Evolutionary conservation across 1,140 invertebrate species (phyloP).

Genomic region (Homarus americanus): DNA sequence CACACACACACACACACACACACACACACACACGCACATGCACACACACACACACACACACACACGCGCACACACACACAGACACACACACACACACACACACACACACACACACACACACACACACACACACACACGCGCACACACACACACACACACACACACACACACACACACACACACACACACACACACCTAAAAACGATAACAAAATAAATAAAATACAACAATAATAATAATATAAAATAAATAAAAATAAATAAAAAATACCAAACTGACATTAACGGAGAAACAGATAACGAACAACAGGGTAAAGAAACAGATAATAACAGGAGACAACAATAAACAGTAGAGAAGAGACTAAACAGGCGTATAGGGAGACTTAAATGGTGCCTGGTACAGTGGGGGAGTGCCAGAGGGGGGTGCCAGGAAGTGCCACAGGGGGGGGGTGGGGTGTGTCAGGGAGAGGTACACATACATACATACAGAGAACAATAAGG

Average conservation of each 20-base stretch:
- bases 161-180: not conserved
- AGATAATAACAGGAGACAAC: not conserved
- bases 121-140: no score
- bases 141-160: not conserved
- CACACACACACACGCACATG: not conserved
- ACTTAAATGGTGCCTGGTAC: no score
- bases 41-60: not conserved
- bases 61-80: no score
- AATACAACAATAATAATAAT: not conserved
- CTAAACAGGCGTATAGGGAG: no score
- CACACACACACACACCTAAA: not conserved
- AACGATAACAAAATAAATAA: not conserved
- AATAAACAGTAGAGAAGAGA: not conserved
- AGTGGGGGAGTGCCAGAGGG: no score
- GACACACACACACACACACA: no score
- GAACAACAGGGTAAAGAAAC: not conserved
- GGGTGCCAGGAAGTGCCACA: no score
- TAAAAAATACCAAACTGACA: not conserved
- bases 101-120: no score
- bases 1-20: not conserved
- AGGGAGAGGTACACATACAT: no score
- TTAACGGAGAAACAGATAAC: not conserved
- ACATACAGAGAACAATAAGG: no score
- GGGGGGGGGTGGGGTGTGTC: no score
- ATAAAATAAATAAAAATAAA: not conserved